Base-by-base conservation (phyloP, 2,113 vertebrate species). In the Upupa epops region DNA sequence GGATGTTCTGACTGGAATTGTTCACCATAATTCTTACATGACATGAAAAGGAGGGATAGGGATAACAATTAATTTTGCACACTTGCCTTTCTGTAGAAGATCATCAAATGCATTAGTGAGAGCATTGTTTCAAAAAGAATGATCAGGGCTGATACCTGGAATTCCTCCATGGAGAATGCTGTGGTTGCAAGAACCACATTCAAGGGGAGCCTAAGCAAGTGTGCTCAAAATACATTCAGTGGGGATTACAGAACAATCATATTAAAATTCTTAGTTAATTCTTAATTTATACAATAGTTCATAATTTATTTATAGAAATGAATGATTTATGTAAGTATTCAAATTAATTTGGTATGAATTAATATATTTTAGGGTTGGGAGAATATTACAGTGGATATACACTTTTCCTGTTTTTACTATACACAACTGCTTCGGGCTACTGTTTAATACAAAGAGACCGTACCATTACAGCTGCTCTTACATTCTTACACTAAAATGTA, bases 31-130 rank as follows among this genome's bases (percentile, higher is more conserved):
- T 85, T 79, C 82, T 61, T 48, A 68, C 54, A 76, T 36, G 79
- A 88, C 72, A 68, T 65, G 79, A 81, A 56, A 76, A 70, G 40
- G 40, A 21, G 79, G 31, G n/a, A 76, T 28, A 82, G 31, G 55
- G 25, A 61, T 69, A 89, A 87, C 66, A 91, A 85, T 3, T 85
- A 82, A 72, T 84, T 89, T 86, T 68, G 54, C 66, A 75, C 0
- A 8, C 54, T 87, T 85, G 34, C 72, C 74, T 64, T 91, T 79
- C 37, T 76, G 78, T 84, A 91, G 40, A 58, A 82, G 71, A 87
- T 69, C 70, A 87, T 82, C 82, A 92, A 82, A 82, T 49, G 24
- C 45, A 71, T 92, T 82, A 91, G 71, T 29, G 85, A 83, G 40
- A 85, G 78, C 61, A 75, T 6, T 16, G 32, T 79, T 94, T 82